Base-by-base conservation (phyloP, 1,140 invertebrate genomes). In the Homalodisca vitripennis region DNA sequence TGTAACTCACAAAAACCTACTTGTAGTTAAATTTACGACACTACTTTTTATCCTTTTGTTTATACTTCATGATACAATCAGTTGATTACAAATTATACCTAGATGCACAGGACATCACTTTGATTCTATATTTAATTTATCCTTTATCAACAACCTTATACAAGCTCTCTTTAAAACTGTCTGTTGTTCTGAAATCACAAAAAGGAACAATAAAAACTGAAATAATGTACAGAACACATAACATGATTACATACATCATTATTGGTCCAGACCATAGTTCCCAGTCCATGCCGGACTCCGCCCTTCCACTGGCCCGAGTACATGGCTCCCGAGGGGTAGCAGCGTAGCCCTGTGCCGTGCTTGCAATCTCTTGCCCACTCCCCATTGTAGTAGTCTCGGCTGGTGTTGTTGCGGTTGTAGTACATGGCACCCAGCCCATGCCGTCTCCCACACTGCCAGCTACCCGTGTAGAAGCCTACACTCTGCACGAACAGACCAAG, bases 181-280 rank as follows among this genome's bases (percentile, higher is more conserved):
- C n/a, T n/a, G n/a, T n/a, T n/a, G n/a, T n/a, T n/a, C n/a, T n/a
- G n/a, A n/a, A n/a, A n/a, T n/a, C n/a, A n/a, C n/a, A n/a, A n/a
- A n/a, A n/a, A n/a, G n/a, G n/a, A n/a, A n/a, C n/a, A n/a, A n/a
- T n/a, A n/a, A n/a, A n/a, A n/a, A n/a, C n/a, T n/a, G n/a, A n/a
- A n/a, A n/a, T n/a, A n/a, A n/a, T n/a, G n/a, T n/a, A n/a, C n/a
- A n/a, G n/a, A n/a, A n/a, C n/a, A n/a, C n/a, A n/a, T n/a, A n/a
- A n/a, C n/a, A n/a, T n/a, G n/a, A n/a, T n/a, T 70, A 77, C 79
- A 79, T 77, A 85, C 84, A 75, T 85, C 84, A 67, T 80, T 79
- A 74, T 84, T 85, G 34, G 78, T 75, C 81, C 82, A 84, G 69
- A 82, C 78, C 82, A 86, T 84, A 17, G 81, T 79, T 68, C 85